Conservation (phyloP, 2,797 vertebrate genomes). For the Amblyraja radiata region DNA sequence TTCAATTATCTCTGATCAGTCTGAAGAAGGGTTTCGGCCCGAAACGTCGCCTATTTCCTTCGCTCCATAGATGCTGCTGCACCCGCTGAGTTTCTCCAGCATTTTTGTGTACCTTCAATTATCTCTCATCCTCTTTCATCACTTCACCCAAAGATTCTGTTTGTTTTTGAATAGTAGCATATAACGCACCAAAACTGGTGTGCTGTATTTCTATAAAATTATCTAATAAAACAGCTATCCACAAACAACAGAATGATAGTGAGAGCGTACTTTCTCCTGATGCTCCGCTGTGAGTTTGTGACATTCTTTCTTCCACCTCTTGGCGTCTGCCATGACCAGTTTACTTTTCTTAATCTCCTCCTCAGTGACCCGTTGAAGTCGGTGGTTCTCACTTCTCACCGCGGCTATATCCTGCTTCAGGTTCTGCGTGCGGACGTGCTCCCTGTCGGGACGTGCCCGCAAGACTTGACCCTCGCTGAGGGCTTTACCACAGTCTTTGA, state of each 20-base stretch:
- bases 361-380: neutral
- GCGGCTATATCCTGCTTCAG: neutral
- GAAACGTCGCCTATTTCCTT: too few relatives aligned
- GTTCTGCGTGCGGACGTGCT: neutral
- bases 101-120: too few relatives aligned
- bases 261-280: constrained; percentile 11
- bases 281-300: neutral
- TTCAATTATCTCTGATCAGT: neutral
- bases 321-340: neutral
- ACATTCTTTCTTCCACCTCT: neutral
- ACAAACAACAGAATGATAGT: neutral
- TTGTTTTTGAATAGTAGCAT: neutral
- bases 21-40: too few relatives aligned
- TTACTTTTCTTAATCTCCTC: constrained; percentile 14
- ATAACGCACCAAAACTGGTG: too few relatives aligned
- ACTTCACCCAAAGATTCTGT: neutral
- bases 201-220: neutral
- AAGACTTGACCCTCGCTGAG: neutral
- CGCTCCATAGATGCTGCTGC: too few relatives aligned
- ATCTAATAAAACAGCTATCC: neutral
- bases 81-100: too few relatives aligned
- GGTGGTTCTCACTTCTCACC: neutral
- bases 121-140: neutral
- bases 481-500: neutral
- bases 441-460: neutral